Base-by-base conservation (phyloP, 1,140 invertebrate genomes). In the Drosophila chauvacae region DNA sequence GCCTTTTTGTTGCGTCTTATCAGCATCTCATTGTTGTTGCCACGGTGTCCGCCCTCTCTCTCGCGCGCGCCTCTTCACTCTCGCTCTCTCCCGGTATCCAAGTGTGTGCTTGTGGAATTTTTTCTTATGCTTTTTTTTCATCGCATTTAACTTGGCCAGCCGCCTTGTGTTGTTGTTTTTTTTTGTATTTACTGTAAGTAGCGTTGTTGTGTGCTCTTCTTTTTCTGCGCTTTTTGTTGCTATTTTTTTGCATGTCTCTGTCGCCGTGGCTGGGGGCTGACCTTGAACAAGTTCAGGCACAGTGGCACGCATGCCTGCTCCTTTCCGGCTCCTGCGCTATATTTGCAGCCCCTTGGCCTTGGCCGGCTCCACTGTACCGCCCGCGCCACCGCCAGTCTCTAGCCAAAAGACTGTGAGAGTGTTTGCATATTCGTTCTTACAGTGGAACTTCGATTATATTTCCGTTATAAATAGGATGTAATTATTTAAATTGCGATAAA, bases 271-370 rank as follows among this genome's bases (percentile, higher is more conserved):
- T 60, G 50, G 16, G 55, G 44, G 28, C 62, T 76, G 84, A 88
- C 83, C 83, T 86, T 86, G 84, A 86, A 86, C 76, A 88, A 86
- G 84, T 88, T 88, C 84, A 83, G 84, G 55, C 74, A 84, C 63
- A 64, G 80, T 47, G 74, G 42, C 62, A 55, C 71, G 61, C 78
- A 80, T 60, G 63, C 45, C 59, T 51, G 71, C 20, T 33, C 47
- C 55, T 26, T 42, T 39, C 18, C 33, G n/a, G 16, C 47, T 39
- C 35, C 26, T 63, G 53, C 30, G 58, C 16, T 26, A n/a, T 26
- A 68, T 45, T 42, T 56, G 14, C 33, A 30, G 33, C 16, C 14
- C 56, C 44, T 44, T 80, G 70, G 71, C 77, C 76, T 80, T 83
- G 77, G 64, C 59, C 51, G 26, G 64, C 37, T 33, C 69, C 42